These are phyloP conservation scores for Xiphophorus maculatus DNA, from an alignment of 2,113 vertebrate species.

Conservation along the genomic window DNA sequence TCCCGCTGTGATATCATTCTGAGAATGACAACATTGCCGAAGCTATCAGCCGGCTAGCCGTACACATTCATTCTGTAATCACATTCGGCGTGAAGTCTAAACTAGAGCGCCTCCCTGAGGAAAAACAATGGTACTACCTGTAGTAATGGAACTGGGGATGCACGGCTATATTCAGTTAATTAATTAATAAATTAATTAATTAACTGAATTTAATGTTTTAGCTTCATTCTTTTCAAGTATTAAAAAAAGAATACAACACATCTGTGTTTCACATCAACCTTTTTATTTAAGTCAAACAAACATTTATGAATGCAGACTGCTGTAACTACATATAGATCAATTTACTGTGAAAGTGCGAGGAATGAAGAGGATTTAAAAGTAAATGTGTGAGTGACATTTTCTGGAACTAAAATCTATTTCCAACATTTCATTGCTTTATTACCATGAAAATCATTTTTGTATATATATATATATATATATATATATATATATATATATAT, in stretches of 20 bases:
- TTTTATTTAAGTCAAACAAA: background rate
- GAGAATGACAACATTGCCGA: slow-evolving; percentile 74
- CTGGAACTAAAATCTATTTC: too few species aligned
- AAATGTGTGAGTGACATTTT: too few species aligned
- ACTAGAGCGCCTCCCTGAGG: slow-evolving; percentile 21
- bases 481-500: too few species aligned
- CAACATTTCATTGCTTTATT: too few species aligned
- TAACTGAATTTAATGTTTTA: background rate
- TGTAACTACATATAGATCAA: too few species aligned
- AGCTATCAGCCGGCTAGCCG: slow-evolving; percentile 62
- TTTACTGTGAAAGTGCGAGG: too few species aligned
- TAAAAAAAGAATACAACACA: background rate
- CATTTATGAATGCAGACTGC: too few species aligned
- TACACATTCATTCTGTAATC: slow-evolving; percentile 53
- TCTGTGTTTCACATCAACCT: background rate
- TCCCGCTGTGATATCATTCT: slow-evolving; percentile 91
- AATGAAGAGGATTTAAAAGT: too few species aligned
- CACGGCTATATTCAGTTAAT: too few species aligned
- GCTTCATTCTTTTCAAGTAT: background rate
- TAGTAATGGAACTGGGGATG: too few species aligned
- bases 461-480: too few species aligned
- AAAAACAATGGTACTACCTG: background rate
- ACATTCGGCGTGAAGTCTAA: slow-evolving; percentile 10
- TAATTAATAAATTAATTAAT: background rate
- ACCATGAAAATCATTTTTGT: too few species aligned